phyloP scores from a whole-genome alignment of 64 coral and sea anemone genomes.

The Platygyra sinensis region DNA sequence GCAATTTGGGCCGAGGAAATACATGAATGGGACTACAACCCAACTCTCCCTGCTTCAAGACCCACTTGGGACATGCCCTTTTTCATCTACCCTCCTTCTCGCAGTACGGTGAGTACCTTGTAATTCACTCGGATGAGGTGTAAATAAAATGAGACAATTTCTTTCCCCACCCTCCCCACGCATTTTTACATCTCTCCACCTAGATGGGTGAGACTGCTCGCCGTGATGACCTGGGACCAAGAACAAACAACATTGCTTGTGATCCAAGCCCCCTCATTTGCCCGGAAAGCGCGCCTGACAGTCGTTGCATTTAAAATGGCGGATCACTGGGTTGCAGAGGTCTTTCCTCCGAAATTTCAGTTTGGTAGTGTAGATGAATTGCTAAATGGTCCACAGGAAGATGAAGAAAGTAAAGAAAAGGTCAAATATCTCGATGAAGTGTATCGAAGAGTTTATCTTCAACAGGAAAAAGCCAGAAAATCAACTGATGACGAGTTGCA shows the following conservation, averaged over 20 bases:
- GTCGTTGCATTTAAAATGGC: constrained; percentile 61
- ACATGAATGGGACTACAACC: too few relatives aligned
- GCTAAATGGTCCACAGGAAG: constrained; percentile 2
- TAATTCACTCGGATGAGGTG: too few relatives aligned
- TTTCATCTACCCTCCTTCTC: too few relatives aligned
- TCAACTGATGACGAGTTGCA: background rate
- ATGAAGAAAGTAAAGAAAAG: constrained; percentile 27
- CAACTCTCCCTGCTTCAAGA: too few relatives aligned
- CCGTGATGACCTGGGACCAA: too few relatives aligned
- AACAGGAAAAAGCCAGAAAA: constrained; percentile 23
- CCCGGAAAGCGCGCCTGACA: background rate
- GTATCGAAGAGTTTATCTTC: constrained; percentile 60
- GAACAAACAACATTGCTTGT: background rate
- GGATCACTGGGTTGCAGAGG: constrained; percentile 75
- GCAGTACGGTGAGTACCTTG: too few relatives aligned
- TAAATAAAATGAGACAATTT: too few relatives aligned
- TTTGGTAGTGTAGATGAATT: constrained; percentile 55
- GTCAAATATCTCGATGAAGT: background rate
- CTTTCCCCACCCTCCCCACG: too few relatives aligned
- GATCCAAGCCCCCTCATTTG: background rate
- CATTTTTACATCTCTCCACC: too few relatives aligned
- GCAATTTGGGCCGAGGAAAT: too few relatives aligned
- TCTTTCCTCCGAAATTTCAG: constrained; percentile 83
- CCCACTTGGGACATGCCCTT: too few relatives aligned
- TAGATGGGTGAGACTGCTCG: too few relatives aligned